phyloP scores from a whole-genome alignment of 2,797 vertebrate species.

The Pyrocephalus nanus region DNA sequence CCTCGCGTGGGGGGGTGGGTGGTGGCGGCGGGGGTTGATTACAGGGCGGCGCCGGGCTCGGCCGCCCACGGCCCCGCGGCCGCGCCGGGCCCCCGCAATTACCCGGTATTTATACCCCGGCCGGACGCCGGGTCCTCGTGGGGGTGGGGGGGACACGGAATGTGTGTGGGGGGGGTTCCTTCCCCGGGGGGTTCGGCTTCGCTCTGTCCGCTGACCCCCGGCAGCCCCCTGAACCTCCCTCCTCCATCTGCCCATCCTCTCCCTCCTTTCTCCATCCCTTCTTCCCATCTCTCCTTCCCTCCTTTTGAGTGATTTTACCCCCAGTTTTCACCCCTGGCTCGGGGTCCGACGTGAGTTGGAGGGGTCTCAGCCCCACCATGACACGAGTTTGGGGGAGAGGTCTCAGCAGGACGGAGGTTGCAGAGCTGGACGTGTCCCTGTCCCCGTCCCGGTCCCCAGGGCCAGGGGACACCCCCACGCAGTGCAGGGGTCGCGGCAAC shows the following conservation, averaged over 20 bases:
- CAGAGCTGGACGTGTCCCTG: neutral
- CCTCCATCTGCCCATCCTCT: neutral
- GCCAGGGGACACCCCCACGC: neutral
- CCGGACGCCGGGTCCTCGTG: neutral
- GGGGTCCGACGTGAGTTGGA: neutral
- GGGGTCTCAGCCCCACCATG: neutral
- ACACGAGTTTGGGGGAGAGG: no score
- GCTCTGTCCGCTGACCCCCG: neutral
- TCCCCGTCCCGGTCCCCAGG: neutral
- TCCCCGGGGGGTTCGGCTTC: neutral
- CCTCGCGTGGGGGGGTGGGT: neutral
- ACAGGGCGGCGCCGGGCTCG: conserved; percentile 42
- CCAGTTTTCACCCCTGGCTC: no score
- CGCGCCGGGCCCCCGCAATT: neutral
- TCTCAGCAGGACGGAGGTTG: no score
- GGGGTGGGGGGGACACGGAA: neutral
- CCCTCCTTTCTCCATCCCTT: neutral
- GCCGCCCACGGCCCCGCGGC: conserved; percentile 40
- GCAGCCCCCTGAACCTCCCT: neutral
- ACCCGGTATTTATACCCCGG: conserved; percentile 3
- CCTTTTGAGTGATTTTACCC: no score
- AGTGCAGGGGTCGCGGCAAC: neutral
- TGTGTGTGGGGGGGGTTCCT: neutral
- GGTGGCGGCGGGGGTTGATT: conserved; percentile 5
- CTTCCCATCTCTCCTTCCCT: no score